phyloP scores from a whole-genome alignment of 2,888 invertebrate species.

The Zelleria hepariella region DNA sequence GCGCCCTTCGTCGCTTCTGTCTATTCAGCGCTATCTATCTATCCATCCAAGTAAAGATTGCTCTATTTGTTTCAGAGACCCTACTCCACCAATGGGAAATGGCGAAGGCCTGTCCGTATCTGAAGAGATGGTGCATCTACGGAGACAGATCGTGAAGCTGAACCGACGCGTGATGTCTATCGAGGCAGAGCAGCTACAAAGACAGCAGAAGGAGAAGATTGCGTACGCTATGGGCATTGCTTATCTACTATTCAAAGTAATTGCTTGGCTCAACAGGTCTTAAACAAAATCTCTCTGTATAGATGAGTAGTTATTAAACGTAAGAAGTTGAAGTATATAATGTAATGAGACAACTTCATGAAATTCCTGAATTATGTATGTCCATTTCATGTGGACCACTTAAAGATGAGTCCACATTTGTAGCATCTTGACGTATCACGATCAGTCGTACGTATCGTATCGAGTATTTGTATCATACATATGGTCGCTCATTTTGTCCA shows the following conservation, averaged over 20 bases:
- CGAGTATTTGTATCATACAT: too few species aligned
- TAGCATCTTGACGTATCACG: too few species aligned
- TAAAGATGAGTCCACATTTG: too few species aligned
- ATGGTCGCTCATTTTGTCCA: too few species aligned
- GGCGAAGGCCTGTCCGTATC: conserved; percentile 78
- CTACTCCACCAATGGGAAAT: conserved; percentile 76
- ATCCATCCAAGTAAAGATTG: too few species aligned
- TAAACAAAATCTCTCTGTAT: conserved; percentile 25
- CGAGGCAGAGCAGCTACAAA: conserved; percentile 87
- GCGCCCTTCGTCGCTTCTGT: too few species aligned
- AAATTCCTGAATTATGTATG: conserved; percentile 23
- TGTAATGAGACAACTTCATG: conserved; percentile 16
- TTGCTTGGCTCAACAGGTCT: conserved; percentile 81
- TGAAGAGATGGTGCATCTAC: conserved; percentile 86
- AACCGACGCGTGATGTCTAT: conserved; percentile 89
- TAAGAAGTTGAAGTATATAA: conserved; percentile 49
- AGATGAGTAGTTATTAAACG: conserved; percentile 27
- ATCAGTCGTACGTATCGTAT: too few species aligned
- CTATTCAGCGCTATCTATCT: too few species aligned
- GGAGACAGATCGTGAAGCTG: conserved; percentile 88
- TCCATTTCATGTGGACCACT: conserved; percentile 18
- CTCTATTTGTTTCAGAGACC: conserved; percentile 65
- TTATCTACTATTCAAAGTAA: conserved; percentile 87
- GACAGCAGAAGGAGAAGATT: conserved; percentile 89
- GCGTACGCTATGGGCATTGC: conserved; percentile 87